Percentiles rank a stretch among this genome's conserved stretches.
Evolutionary conservation across 2,888 invertebrate genomes (phyloP).

Genomic region (Amblyteles armatorius): DNA sequence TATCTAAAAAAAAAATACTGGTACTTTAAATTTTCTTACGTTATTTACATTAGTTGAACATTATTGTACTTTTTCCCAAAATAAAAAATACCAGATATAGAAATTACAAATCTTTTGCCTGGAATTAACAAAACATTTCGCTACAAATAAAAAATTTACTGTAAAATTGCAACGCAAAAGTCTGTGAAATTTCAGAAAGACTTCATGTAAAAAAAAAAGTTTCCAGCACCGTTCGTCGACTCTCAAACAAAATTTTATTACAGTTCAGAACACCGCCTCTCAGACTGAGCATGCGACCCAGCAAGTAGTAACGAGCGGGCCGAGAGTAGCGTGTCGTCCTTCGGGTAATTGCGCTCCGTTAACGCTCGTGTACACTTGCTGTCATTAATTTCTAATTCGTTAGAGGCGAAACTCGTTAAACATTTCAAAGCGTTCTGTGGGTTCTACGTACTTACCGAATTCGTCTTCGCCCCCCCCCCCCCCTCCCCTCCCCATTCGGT

Average conservation of each 20-base stretch:
- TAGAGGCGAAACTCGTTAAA: conserved; percentile 61
- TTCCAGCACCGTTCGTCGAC: too few relatives aligned
- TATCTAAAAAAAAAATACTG: too few relatives aligned
- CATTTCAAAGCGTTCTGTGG: conserved; percentile 53
- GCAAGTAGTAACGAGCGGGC: background rate
- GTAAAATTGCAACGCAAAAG: too few relatives aligned
- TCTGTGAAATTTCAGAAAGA: too few relatives aligned
- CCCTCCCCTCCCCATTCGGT: background rate
- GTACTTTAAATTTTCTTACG: too few relatives aligned
- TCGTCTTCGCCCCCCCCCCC: background rate
- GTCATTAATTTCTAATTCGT: conserved; percentile 57
- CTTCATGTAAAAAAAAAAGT: too few relatives aligned
- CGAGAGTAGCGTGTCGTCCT: background rate
- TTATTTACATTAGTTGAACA: too few relatives aligned
- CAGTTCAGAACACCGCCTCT: background rate
- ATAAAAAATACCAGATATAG: too few relatives aligned
- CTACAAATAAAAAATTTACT: too few relatives aligned
- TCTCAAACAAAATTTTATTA: background rate
- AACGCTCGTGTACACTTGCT: background rate
- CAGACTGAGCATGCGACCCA: background rate
- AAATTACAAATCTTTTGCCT: too few relatives aligned
- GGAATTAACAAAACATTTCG: too few relatives aligned
- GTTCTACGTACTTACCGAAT: conserved; percentile 47
- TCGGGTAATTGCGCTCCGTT: conserved; percentile 32
- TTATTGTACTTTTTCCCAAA: too few relatives aligned